phyloP scores from a whole-genome alignment of 30 jellyfish, hydroid and myxozoan genomes.

The Cassiopea andromeda region DNA sequence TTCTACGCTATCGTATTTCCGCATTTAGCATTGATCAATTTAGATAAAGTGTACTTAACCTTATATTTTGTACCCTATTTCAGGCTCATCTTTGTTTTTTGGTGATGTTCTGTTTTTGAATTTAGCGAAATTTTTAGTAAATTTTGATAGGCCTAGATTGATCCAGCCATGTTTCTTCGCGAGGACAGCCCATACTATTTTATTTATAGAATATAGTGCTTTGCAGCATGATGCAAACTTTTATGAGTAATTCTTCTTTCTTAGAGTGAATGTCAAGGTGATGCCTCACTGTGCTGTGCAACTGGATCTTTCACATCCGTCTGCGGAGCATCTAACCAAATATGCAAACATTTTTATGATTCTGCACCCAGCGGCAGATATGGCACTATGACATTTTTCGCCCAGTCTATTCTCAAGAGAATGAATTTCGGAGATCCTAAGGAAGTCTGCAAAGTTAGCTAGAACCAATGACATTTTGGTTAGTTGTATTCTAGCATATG shows the following conservation, averaged over 20 bases:
- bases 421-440: conserved; percentile 68
- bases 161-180: too few relatives aligned
- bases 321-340: conserved; percentile 88
- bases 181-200: too few relatives aligned
- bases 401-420: conserved; percentile 81
- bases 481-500: background rate
- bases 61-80: too few relatives aligned
- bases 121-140: too few relatives aligned
- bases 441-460: conserved; percentile 77
- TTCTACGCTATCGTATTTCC: too few relatives aligned
- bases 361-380: conserved; percentile 99
- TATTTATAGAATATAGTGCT: too few relatives aligned
- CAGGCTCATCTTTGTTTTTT: too few relatives aligned
- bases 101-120: too few relatives aligned
- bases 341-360: conserved; percentile 92
- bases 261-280: conserved; percentile 72
- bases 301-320: conserved; percentile 53
- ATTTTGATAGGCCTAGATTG: too few relatives aligned
- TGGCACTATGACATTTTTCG: conserved; percentile 96
- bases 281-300: conserved; percentile 97
- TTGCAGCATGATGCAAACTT: background rate
- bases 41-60: too few relatives aligned
- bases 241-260: background rate
- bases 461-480: background rate
- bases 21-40: too few relatives aligned